Conservation (phyloP, 2,113 vertebrate genomes). For the Macquaria australasica region DNA sequence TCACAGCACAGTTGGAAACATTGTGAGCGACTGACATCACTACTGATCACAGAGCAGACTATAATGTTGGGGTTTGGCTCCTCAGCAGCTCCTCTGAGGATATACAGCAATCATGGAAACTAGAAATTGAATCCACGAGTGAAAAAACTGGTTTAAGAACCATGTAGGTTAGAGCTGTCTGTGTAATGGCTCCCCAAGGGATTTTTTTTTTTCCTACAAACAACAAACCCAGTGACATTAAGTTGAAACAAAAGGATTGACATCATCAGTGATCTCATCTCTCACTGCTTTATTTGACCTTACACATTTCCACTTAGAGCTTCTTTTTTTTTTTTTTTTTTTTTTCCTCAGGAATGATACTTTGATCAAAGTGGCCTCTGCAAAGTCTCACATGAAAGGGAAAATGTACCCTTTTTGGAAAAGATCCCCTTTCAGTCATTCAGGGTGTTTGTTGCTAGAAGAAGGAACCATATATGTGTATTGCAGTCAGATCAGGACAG, state of each 20-base stretch:
- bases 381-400: constrained; percentile 47
- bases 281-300: constrained; percentile 62
- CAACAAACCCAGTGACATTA: constrained; percentile 61
- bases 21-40: constrained; percentile 65
- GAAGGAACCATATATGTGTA: constrained; percentile 27
- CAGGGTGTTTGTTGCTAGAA: constrained; percentile 40
- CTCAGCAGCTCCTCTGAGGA: constrained; percentile 45
- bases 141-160: constrained; percentile 43
- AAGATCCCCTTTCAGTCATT: constrained; percentile 31
- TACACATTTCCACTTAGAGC: constrained; percentile 48
- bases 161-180: constrained; percentile 42
- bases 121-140: constrained; percentile 68
- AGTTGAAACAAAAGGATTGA: constrained; percentile 65
- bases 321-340: constrained; percentile 27
- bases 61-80: constrained; percentile 70
- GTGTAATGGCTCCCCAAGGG: constrained; percentile 50
- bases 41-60: constrained; percentile 50
- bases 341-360: constrained; percentile 58
- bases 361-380: constrained; percentile 66
- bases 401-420: constrained; percentile 36
- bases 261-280: constrained; percentile 75
- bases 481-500: constrained; percentile 17
- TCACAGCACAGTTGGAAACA: constrained; percentile 52
- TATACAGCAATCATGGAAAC: constrained; percentile 64
- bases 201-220: constrained; percentile 49